Conservation (phyloP, 64 coral and sea anemone species). For the Hydrozoanthus tunicans region DNA sequence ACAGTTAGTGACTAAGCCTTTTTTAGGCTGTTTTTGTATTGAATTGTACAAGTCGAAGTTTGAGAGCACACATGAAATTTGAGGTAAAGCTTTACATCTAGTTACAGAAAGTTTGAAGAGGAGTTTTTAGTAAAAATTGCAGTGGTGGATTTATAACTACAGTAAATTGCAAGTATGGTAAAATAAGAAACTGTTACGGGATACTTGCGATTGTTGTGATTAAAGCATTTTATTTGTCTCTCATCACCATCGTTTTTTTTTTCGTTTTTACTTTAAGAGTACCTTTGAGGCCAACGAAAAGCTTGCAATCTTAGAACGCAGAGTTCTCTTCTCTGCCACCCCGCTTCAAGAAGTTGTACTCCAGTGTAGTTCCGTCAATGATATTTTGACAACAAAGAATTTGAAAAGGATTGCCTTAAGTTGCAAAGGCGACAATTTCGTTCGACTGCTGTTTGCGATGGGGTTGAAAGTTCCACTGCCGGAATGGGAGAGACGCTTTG, state of each 20-base stretch:
- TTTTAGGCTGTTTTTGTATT: too few relatives aligned
- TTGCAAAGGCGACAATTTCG: neutral
- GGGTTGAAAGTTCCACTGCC: constrained; percentile 1
- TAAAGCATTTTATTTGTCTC: neutral
- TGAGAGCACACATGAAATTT: too few relatives aligned
- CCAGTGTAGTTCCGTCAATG: neutral
- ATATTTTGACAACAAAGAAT: constrained; percentile 15
- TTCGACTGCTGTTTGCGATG: neutral
- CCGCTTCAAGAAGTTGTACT: neutral
- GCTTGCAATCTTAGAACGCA: neutral
- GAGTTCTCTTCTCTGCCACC: neutral
- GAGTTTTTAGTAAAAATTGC: too few relatives aligned
- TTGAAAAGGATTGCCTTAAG: neutral
- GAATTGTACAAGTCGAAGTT: too few relatives aligned
- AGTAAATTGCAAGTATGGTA: too few relatives aligned
- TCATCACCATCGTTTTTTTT: neutral
- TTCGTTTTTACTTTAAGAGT: constrained; percentile 1
- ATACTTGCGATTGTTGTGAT: too few relatives aligned
- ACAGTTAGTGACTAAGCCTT: too few relatives aligned
- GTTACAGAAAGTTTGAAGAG: too few relatives aligned
- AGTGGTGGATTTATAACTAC: too few relatives aligned
- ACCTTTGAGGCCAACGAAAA: neutral
- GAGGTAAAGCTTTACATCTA: too few relatives aligned
- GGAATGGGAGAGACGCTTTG: neutral
- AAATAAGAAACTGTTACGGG: too few relatives aligned